Evolutionary conservation across 1,140 invertebrate genomes (phyloP).

Genomic region (Macrosteles quadrilineatus): DNA sequence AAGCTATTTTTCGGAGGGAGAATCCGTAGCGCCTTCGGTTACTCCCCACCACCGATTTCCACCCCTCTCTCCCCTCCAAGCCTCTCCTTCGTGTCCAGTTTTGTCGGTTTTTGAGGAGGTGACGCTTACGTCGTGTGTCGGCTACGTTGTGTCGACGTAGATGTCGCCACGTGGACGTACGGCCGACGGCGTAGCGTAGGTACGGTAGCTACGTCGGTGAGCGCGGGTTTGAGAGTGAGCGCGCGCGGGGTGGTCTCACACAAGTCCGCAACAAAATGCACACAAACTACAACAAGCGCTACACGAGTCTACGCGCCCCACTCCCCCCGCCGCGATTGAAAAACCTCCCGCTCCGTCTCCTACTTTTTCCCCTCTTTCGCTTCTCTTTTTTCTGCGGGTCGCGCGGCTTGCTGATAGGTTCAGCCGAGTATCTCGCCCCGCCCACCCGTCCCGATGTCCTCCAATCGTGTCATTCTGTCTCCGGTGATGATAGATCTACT

Average conservation of each 20-base stretch:
- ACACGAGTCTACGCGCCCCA: conserved; percentile 22
- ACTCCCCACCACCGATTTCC: neutral
- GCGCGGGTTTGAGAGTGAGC: neutral
- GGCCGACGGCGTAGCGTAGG: too few relatives aligned
- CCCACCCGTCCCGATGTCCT: conserved; percentile 25
- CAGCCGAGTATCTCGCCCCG: conserved; percentile 32
- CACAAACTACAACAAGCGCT: conserved; percentile 29
- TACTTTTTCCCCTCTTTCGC: conserved; percentile 34
- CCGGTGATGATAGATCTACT: conserved; percentile 28
- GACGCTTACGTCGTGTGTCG: neutral
- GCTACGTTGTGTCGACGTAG: too few relatives aligned
- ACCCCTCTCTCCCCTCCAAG: conserved; percentile 13
- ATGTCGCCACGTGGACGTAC: too few relatives aligned
- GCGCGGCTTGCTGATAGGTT: conserved; percentile 33
- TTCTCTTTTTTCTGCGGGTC: conserved; percentile 33
- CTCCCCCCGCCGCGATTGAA: conserved; percentile 29
- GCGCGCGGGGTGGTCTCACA: conserved; percentile 8
- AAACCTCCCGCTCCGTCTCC: conserved; percentile 30
- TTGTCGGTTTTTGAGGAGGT: conserved; percentile 16
- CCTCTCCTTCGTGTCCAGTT: conserved; percentile 8
- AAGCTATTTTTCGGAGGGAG: conserved; percentile 36
- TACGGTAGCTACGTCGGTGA: too few relatives aligned
- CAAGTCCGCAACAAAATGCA: conserved; percentile 20
- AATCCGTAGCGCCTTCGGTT: conserved; percentile 33
- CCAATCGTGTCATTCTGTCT: conserved; percentile 31